phyloP scores from a whole-genome alignment of 2,797 vertebrate genomes.

The Nothura maculosa region DNA sequence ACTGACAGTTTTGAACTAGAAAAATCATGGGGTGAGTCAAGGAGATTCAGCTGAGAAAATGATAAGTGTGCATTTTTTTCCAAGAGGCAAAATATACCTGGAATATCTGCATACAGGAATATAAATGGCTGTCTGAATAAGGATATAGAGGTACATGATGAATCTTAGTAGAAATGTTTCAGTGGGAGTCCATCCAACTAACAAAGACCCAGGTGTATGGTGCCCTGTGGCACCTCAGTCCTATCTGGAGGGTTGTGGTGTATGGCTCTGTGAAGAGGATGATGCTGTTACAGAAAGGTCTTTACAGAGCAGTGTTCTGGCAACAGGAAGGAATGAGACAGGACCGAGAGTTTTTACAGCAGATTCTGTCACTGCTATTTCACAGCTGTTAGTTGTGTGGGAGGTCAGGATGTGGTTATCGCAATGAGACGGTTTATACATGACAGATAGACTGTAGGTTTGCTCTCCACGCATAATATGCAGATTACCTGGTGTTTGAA shows the following conservation, averaged over 20 bases:
- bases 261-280: background rate
- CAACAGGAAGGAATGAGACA: background rate
- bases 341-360: background rate
- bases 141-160: background rate
- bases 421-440: background rate
- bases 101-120: background rate
- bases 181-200: background rate
- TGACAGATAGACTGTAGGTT: background rate
- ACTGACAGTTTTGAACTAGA: background rate
- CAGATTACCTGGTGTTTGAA: background rate
- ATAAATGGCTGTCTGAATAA: background rate
- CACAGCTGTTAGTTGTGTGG: background rate
- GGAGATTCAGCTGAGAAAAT: background rate
- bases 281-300: background rate
- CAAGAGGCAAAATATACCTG: background rate
- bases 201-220: background rate
- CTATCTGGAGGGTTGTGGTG: accelerated
- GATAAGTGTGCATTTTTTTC: background rate
- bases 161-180: background rate
- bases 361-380: background rate
- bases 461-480: background rate
- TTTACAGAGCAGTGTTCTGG: background rate
- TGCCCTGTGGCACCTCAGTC: background rate
- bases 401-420: background rate
- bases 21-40: background rate